Evolutionary conservation across 2,113 vertebrate genomes (phyloP), one percentile per base, ranked within the genome.

Genomic region (Channa maculata): DNA sequence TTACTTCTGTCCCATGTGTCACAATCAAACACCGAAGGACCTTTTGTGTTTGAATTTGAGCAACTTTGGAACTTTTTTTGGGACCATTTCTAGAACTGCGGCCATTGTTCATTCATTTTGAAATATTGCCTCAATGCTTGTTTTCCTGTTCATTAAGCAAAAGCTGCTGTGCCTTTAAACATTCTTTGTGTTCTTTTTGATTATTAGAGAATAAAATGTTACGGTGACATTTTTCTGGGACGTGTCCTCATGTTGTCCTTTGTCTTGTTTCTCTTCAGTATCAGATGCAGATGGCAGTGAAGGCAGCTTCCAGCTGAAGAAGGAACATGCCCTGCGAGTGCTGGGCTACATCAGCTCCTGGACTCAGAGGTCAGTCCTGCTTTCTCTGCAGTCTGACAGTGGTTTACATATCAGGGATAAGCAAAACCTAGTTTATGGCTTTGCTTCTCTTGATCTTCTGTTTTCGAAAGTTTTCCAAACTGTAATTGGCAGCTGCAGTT

Each of bases 291-390:
- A 99, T 93, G 93, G 96, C 95, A 96, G 95, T 88, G 98, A 99
- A 92, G 96, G 96, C 90, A 95, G 96, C 89, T 93, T 98, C 87
- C 97, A 98, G 94, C 95, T 99, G 92, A 97, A 97, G 95, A 99
- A 99, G 91, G 97, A 99, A 90, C 97, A 99, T 95, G 97, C 97
- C 77, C 95, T 99, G 93, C 96, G 97, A 92, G 97, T 99, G 89
- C 96, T 99, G 94, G 96, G 95, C 92, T 99, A 99, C 94, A 99
- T 99, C 94, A 97, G 96, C 95, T 98, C 97, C 85, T 99, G 98
- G 98, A 98, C 97, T 2, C 98, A 99, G 93, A 98, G 98, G 98
- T 99, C 95, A 94, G 88, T 54, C 36, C 52, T 12, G 44, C 39
- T 39, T 55, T 34, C 6, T 4, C 33, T 13, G 9, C 5, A 41